Evolutionary conservation across 1,140 invertebrate genomes (phyloP).

Genomic region (Pseudoatta argentina): DNA sequence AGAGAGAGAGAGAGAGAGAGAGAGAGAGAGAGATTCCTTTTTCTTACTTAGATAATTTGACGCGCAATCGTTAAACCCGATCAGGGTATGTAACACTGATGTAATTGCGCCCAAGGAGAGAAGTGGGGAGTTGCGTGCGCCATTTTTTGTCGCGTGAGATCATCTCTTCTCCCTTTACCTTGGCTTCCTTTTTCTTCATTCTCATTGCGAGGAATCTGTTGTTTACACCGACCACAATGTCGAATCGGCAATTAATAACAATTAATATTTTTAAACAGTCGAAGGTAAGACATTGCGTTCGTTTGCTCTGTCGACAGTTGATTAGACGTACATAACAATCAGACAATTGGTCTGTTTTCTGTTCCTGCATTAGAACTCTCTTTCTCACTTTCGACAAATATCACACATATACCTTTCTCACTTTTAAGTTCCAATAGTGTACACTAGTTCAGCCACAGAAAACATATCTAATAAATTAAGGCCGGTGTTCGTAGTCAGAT

Average conservation of each 20-base stretch:
- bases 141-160: slow-evolving; percentile 67
- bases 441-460: too few relatives aligned
- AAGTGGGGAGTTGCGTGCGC: neutral
- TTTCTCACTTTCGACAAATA: too few relatives aligned
- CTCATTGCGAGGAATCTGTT: slow-evolving; percentile 34
- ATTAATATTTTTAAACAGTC: slow-evolving; percentile 37
- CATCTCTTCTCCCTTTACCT: slow-evolving; percentile 64
- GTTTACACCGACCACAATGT: slow-evolving; percentile 15
- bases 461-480: too few relatives aligned
- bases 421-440: too few relatives aligned
- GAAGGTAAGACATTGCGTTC: slow-evolving; percentile 28
- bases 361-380: too few relatives aligned
- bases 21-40: neutral
- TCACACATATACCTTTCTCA: too few relatives aligned
- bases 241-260: slow-evolving; percentile 46
- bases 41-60: slow-evolving; percentile 50
- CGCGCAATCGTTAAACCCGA: slow-evolving; percentile 64
- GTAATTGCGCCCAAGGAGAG: slow-evolving; percentile 55
- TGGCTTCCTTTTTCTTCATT: slow-evolving; percentile 15
- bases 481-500: too few relatives aligned
- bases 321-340: neutral
- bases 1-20: slow-evolving; percentile 1
- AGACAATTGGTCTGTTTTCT: neutral
- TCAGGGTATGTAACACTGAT: slow-evolving; percentile 52
- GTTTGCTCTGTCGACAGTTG: neutral